Conservation (phyloP, 2,797 vertebrate species). For the Sarcoramphus papa region DNA sequence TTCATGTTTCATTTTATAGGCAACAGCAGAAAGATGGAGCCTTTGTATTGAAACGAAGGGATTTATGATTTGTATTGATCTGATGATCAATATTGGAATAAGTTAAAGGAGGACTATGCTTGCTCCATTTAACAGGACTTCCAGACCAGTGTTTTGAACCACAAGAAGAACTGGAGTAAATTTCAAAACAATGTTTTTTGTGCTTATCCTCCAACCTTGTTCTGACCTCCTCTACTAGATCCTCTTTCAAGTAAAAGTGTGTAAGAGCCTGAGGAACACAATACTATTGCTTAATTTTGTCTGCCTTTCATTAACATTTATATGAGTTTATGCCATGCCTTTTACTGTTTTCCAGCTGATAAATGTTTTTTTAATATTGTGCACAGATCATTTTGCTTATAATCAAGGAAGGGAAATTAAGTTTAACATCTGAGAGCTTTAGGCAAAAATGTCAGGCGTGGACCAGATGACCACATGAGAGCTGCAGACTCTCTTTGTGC, state of each 20-base stretch:
- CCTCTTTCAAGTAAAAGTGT: neutral
- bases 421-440: conserved; percentile 19
- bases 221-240: neutral
- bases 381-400: conserved; percentile 37
- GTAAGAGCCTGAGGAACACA: neutral
- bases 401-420: conserved; percentile 40
- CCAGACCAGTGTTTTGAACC: neutral
- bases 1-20: neutral
- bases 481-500: conserved; percentile 1
- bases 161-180: neutral
- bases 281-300: neutral
- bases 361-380: conserved; percentile 46
- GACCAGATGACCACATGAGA: conserved; percentile 42
- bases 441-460: neutral
- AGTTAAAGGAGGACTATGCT: neutral
- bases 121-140: neutral
- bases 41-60: neutral
- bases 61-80: neutral
- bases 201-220: neutral
- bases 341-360: conserved; percentile 34
- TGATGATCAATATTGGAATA: neutral
- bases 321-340: conserved; percentile 14
- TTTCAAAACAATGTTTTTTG: neutral
- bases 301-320: conserved; percentile 46
- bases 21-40: neutral